phyloP scores from a whole-genome alignment of 2,888 invertebrate species.

The Melanostoma scalare region DNA sequence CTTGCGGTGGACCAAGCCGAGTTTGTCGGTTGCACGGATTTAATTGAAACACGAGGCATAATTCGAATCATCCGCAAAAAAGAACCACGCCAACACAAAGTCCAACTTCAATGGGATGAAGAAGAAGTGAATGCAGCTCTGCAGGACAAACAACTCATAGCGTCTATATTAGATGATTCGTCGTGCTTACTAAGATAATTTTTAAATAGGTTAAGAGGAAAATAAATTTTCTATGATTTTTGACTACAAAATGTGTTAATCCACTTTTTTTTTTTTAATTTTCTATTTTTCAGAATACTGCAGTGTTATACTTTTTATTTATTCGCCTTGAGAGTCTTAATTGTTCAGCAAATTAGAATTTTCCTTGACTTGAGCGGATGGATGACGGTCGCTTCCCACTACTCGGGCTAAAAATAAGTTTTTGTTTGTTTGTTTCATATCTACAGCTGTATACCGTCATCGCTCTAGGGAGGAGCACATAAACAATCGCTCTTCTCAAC shows the following conservation, averaged over 20 bases:
- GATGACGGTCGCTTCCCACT: constrained; percentile 18
- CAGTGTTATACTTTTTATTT: constrained; percentile 37
- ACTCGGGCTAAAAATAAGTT: constrained; percentile 50
- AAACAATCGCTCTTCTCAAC: constrained; percentile 46
- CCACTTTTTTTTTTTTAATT: background rate
- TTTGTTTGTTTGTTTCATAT: constrained; percentile 21
- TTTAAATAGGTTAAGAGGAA: background rate
- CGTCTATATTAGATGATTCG: constrained; percentile 89
- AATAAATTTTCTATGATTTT: constrained; percentile 31
- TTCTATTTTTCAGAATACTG: constrained; percentile 24
- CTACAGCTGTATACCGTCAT: constrained; percentile 61
- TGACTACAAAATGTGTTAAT: background rate
- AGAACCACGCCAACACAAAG: constrained; percentile 86
- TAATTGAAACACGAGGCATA: constrained; percentile 92
- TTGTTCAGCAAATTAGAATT: constrained; percentile 18
- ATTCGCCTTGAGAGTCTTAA: constrained; percentile 42
- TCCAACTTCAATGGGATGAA: constrained; percentile 92
- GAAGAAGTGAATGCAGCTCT: constrained; percentile 90
- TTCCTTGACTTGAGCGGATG: constrained; percentile 14
- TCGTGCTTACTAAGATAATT: constrained; percentile 83
- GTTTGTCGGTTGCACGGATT: constrained; percentile 88
- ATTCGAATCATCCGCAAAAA: constrained; percentile 85
- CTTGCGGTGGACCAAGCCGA: constrained; percentile 90
- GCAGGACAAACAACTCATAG: constrained; percentile 91
- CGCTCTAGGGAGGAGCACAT: constrained; percentile 37